Base-by-base conservation (phyloP, 2,888 invertebrate genomes). In the Erannis defoliaria region DNA sequence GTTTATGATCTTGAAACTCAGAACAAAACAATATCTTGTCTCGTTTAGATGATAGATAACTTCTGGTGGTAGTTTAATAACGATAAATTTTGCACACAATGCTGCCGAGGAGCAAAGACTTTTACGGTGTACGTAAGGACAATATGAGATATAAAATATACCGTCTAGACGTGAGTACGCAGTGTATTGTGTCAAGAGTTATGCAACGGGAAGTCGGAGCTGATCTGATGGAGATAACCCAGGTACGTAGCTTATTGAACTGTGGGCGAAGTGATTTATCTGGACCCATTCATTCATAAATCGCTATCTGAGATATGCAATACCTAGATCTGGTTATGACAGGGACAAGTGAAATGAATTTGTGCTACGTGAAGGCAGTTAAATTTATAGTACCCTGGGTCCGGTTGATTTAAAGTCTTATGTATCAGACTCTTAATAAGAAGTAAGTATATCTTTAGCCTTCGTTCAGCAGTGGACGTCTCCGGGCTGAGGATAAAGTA, bases 31-130 rank as follows among this genome's bases (percentile, higher is more conserved):
- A 64, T 66, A 61, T 66, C 45, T 62, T 62, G 64, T 59, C 70
- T 68, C 70, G 68, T 67, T 70, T 58, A 66, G 70, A 70, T 70
- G 70, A 70, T 60, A 68, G 68, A 70, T 68, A 67, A 45, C 67
- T 67, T 45, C 26, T 35, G 57, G 56, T 55, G 59, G 55, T 67
- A 54, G 43, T 66, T 58, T 67, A 66, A 68, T 70, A 68, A 68
- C 68, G 58, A 70, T 66, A 70, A 62, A 70, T 70, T 66, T 50
- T 5, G 57, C 42, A 59, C 58, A 70, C 67, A 68, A 68, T 66
- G 57, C 49, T 42, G 18, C 56, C 43, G 43, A 55, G 63, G 50
- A 49, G 33, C 33, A 46, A 51, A 53, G 62, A 67, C 64, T 65
- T 70, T 70, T 68, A 66, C 62, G 64, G 66, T 42, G 61, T 42